Conservation (phyloP, 2,113 vertebrate genomes). For the Pollachius pollachius region DNA sequence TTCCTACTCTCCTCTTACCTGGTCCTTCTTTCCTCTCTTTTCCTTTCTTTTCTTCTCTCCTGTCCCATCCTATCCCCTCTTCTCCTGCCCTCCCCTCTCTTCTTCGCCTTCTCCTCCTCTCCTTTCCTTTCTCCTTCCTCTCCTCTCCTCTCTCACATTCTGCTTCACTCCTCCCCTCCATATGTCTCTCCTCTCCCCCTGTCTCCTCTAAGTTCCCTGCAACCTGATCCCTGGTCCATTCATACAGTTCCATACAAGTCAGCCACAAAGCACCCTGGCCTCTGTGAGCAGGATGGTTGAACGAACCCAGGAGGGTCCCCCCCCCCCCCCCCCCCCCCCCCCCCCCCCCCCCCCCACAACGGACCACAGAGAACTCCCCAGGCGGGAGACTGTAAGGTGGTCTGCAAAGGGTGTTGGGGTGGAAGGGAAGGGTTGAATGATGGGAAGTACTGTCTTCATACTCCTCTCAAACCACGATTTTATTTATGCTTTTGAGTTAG, state of each 20-base stretch:
- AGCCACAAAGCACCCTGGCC: conserved; percentile 54
- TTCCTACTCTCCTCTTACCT: too few relatives aligned
- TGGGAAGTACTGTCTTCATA: too few relatives aligned
- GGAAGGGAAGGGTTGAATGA: too few relatives aligned
- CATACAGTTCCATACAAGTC: conserved; percentile 56
- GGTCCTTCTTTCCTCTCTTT: too few relatives aligned
- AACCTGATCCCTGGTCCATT: conserved; percentile 64
- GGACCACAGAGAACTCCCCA: background rate
- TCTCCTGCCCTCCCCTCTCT: too few relatives aligned
- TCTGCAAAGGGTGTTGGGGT: too few relatives aligned
- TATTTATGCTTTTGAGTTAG: too few relatives aligned
- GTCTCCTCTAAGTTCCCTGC: conserved; percentile 35
- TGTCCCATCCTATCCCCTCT: too few relatives aligned
- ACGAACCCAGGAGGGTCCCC: conserved; percentile 56
- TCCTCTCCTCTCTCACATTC: conserved; percentile 23
- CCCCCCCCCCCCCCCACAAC: conserved; percentile 16
- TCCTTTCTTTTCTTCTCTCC: too few relatives aligned
- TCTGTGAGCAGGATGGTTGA: conserved; percentile 74
- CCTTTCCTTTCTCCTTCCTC: conserved; percentile 23
- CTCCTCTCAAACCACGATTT: too few relatives aligned
- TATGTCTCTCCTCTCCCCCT: conserved; percentile 10
- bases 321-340: conserved; percentile 21
- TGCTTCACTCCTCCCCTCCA: conserved; percentile 10
- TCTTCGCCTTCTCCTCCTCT: background rate
- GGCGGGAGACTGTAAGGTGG: background rate